Base-by-base conservation (phyloP, 2,113 vertebrate species). In the Sceloporus tristichus region DNA sequence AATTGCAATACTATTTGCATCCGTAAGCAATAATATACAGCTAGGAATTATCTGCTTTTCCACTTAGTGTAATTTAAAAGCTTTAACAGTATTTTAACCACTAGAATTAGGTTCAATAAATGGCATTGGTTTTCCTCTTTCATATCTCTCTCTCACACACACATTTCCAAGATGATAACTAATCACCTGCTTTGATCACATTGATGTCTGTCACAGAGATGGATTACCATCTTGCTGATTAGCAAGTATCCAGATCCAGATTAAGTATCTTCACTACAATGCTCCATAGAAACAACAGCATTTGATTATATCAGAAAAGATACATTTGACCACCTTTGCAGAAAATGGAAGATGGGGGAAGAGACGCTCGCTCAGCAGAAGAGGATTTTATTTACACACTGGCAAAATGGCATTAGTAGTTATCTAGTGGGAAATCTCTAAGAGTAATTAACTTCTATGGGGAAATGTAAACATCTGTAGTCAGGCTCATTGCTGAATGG, bases 21-120 rank as follows among this genome's bases (percentile, higher is more conserved):
- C 13, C 25, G 6, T 70, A n/a, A 86, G 66, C 10, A 53, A 21
- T 75, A 40, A 48, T 48, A n/a, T 27, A 21, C 27, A 13, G 27
- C 29, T 34, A 16, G 66, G 75, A 53, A 65, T 68, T 48, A 2
- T 21, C 40, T 66, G 27, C 48, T 11, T 27, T 29, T 40, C 21
- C 71, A 85, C 29, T 85, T 53, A 78, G 40, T 13, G 56, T 80
- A 81, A 65, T 73, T 16, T 74, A 34, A 81, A 81, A 74, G 86
- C 25, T n/a, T 29, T 78, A 73, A 56, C 62, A 62, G 14, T 19
- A 71, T 80, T 71, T 74, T 40, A 29, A 14, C 2, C 29, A 62
- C n/a, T 29, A 34, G 56, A 59, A 62, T 71, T 80, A 1, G 10
- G 77, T 80, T 71, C 48, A 71, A 71, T 80, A 42, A 74, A 74